A percentile compares a stretch with the other conserved stretches of the same genome.
Conservation (phyloP, 1,140 invertebrate species). For the Drosophila parabipectinata region DNA sequence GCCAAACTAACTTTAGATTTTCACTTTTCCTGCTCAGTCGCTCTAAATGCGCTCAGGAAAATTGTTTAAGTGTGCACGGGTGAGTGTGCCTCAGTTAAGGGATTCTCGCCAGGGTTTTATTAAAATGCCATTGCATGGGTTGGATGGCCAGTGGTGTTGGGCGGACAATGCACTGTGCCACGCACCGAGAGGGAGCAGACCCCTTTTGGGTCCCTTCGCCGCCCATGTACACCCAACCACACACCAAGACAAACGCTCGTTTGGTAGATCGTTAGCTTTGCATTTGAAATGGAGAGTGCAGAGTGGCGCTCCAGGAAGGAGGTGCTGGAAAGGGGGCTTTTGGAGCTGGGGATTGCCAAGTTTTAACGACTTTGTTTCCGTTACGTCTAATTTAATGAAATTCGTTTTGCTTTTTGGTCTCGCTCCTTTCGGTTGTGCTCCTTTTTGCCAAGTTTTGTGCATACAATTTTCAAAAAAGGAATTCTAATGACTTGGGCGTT, state of each 20-base stretch:
- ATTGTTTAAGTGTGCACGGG: conserved; percentile 55
- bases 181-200: not conserved
- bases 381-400: conserved; percentile 82
- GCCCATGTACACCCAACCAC: conserved; percentile 8
- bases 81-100: conserved; percentile 45
- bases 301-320: not conserved
- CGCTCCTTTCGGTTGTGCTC: conserved; percentile 26
- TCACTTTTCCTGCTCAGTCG: conserved; percentile 9
- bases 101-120: conserved; percentile 74
- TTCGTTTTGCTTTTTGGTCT: conserved; percentile 74
- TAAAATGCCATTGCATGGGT: conserved; percentile 65
- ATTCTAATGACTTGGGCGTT: conserved; percentile 80
- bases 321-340: not conserved
- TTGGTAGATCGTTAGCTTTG: conserved; percentile 59
- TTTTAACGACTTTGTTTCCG: conserved; percentile 82
- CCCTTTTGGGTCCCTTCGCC: not conserved
- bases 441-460: conserved; percentile 63
- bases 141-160: not conserved
- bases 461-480: conserved; percentile 72
- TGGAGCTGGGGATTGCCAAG: conserved; percentile 57
- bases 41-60: conserved; percentile 60
- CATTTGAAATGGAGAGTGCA: conserved; percentile 26
- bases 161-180: conserved; percentile 53
- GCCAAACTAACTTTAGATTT: too few species aligned
- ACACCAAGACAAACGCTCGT: conserved; percentile 25